These are phyloP conservation scores for Dioctria linearis DNA, from an alignment of 2,888 invertebrate species.

Conservation along the genomic window DNA sequence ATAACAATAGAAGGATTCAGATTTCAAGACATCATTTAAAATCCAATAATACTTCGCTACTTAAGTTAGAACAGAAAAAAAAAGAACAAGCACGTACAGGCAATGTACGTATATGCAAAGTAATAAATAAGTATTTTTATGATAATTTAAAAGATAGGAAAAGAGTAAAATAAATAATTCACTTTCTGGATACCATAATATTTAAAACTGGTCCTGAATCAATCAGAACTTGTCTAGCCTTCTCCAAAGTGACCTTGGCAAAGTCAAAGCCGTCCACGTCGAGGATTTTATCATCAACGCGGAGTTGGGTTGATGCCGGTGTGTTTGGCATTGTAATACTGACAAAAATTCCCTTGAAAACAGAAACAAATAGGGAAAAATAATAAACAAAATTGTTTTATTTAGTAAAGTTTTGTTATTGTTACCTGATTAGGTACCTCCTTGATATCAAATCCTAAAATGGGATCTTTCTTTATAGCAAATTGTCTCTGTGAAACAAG, in stretches of 20 bases:
- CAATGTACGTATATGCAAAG: too few species aligned
- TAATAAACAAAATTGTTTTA: slow-evolving; percentile 22
- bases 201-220: slow-evolving; percentile 66
- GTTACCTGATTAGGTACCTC: slow-evolving; percentile 65
- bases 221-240: slow-evolving; percentile 66
- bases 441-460: slow-evolving; percentile 66
- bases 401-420: not conserved
- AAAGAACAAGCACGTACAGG: too few species aligned
- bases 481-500: slow-evolving; percentile 65
- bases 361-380: not conserved
- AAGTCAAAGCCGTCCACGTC: slow-evolving; percentile 69
- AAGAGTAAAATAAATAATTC: slow-evolving; percentile 52
- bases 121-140: too few species aligned
- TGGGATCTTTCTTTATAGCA: slow-evolving; percentile 65
- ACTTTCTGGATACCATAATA: slow-evolving; percentile 69
- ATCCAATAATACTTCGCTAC: too few species aligned
- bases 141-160: too few species aligned
- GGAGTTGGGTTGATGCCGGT: slow-evolving; percentile 64
- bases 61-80: too few species aligned
- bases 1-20: too few species aligned
- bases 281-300: slow-evolving; percentile 66
- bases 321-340: slow-evolving; percentile 65
- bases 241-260: slow-evolving; percentile 65
- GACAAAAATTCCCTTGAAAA: slow-evolving; percentile 67
- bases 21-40: too few species aligned